A percentile compares a stretch with the other conserved stretches of the same genome.
These are phyloP conservation scores for Tridacna gigas DNA, from an alignment of 2,888 invertebrate species.

Conservation along the genomic window DNA sequence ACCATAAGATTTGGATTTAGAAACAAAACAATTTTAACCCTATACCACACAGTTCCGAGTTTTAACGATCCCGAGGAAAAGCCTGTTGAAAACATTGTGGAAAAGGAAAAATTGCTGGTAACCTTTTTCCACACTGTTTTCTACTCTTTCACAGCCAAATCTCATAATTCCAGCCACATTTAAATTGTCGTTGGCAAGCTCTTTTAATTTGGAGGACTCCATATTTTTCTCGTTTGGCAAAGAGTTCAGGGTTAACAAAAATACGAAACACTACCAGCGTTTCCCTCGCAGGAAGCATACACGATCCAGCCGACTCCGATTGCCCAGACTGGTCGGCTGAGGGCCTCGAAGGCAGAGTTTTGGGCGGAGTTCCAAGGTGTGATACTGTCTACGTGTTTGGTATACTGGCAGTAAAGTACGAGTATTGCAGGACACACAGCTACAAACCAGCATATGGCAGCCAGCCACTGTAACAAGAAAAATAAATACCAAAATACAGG, in stretches of 20 bases:
- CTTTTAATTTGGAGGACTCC: neutral
- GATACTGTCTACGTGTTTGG: conserved; percentile 77
- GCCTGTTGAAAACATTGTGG: too few relatives aligned
- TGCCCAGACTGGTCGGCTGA: conserved; percentile 86
- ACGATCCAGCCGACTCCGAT: conserved; percentile 86
- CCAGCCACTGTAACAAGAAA: conserved; percentile 68
- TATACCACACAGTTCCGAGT: too few relatives aligned
- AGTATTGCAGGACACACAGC: conserved; percentile 73
- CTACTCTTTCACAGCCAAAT: too few relatives aligned
- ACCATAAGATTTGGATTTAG: too few relatives aligned
- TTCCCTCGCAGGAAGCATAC: conserved; percentile 86
- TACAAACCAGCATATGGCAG: conserved; percentile 77
- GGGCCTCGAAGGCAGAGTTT: conserved; percentile 84
- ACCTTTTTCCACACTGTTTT: too few relatives aligned
- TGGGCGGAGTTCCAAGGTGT: conserved; percentile 69
- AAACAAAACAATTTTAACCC: too few relatives aligned
- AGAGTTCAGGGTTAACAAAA: neutral
- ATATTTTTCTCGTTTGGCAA: neutral
- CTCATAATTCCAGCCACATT: too few relatives aligned
- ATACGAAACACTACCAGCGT: conserved; percentile 83
- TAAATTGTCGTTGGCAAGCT: neutral
- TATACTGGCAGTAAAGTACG: conserved; percentile 82
- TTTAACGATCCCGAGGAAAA: too few relatives aligned
- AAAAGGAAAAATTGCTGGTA: too few relatives aligned
- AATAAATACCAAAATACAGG: neutral